Conservation (phyloP, 1,140 invertebrate genomes). For the Aphelinus certus region DNA sequence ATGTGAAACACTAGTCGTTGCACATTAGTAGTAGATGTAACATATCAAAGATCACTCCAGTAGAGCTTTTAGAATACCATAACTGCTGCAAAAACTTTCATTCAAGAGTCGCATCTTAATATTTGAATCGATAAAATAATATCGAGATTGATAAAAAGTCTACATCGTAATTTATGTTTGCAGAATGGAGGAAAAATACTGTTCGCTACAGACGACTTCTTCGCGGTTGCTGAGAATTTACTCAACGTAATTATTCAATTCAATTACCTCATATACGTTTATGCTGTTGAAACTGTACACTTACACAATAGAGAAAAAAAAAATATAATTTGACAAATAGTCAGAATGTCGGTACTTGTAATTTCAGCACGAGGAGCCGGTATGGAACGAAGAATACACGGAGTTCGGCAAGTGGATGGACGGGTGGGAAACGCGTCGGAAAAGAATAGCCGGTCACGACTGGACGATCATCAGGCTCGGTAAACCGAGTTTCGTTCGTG, state of each 20-base stretch:
- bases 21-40: too few relatives aligned
- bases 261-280: neutral
- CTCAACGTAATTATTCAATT: slow-evolving; percentile 60
- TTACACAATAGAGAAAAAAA: slow-evolving; percentile 2
- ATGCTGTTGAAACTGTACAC: neutral
- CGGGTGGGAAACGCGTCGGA: slow-evolving; percentile 76
- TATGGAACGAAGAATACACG: slow-evolving; percentile 71
- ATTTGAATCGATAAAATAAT: too few relatives aligned
- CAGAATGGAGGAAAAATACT: slow-evolving; percentile 70
- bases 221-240: slow-evolving; percentile 74
- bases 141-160: too few relatives aligned
- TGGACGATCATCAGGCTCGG: slow-evolving; percentile 74
- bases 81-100: too few relatives aligned
- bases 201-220: slow-evolving; percentile 77
- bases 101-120: too few relatives aligned
- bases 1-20: too few relatives aligned
- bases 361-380: slow-evolving; percentile 63
- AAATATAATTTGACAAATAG: slow-evolving; percentile 17
- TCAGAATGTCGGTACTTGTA: neutral
- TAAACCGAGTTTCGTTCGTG: slow-evolving; percentile 68
- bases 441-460: slow-evolving; percentile 71
- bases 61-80: too few relatives aligned
- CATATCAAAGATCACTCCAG: too few relatives aligned
- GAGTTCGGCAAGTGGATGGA: slow-evolving; percentile 79
- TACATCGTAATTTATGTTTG: slow-evolving; percentile 25